Evolutionary conservation across 1,140 invertebrate genomes (phyloP).

Genomic region (Meloidogyne floridensis): DNA sequence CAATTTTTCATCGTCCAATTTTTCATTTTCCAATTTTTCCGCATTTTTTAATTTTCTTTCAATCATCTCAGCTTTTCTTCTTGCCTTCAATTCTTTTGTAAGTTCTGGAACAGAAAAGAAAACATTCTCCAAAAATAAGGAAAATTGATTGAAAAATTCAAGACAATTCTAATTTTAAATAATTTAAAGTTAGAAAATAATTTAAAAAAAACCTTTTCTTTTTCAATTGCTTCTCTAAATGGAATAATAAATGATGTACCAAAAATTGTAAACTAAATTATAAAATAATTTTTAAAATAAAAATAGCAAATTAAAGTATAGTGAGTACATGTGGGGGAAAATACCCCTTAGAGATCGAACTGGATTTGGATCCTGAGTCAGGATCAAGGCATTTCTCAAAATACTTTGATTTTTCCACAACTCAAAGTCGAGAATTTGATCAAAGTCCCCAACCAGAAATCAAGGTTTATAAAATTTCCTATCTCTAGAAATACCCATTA

Average conservation of each 20-base stretch:
- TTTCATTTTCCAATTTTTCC: background rate
- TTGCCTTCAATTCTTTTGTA: background rate
- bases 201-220: background rate
- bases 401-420: too few species aligned
- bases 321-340: too few species aligned
- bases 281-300: background rate
- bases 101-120: conserved; percentile 11
- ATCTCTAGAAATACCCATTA: too few species aligned
- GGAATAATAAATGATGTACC: conserved; percentile 18
- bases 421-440: too few species aligned
- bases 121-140: conserved; percentile 6
- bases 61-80: background rate
- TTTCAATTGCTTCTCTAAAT: background rate
- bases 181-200: background rate
- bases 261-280: conserved; percentile 17
- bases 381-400: too few species aligned
- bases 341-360: too few species aligned
- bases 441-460: too few species aligned
- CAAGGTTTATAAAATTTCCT: too few species aligned
- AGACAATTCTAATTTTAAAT: conserved; percentile 11
- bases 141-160: conserved; percentile 13
- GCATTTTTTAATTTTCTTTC: background rate
- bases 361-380: too few species aligned
- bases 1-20: background rate
- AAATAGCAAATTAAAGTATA: too few species aligned